Evolutionary conservation across 2,113 vertebrate species (phyloP).

Genomic region (Garra rufa): DNA sequence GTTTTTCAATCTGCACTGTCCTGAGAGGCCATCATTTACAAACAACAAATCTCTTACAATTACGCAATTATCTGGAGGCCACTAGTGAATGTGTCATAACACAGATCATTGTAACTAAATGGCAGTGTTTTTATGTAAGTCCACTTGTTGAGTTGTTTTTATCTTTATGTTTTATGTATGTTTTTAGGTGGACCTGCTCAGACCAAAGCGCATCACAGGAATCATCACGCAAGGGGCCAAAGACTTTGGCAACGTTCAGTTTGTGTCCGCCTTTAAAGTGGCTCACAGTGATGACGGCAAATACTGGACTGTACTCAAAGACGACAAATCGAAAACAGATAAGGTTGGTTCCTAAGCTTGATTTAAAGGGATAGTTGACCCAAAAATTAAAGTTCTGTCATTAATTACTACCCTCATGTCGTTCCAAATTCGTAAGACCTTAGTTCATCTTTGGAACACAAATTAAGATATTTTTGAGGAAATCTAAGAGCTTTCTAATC

Average conservation of each 20-base stretch:
- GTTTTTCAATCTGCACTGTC: background rate
- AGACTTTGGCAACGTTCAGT: slow-evolving; percentile 92
- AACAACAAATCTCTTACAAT: background rate
- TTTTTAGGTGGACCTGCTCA: slow-evolving; percentile 84
- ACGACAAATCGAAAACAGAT: slow-evolving; percentile 72
- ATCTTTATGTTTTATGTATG: background rate
- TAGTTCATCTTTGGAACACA: too few relatives aligned
- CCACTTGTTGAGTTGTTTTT: slow-evolving; percentile 11
- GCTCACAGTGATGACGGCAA: slow-evolving; percentile 83
- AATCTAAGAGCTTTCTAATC: too few relatives aligned
- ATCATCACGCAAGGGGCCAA: slow-evolving; percentile 95
- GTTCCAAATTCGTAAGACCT: too few relatives aligned
- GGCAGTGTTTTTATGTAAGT: background rate
- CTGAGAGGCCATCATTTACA: background rate
- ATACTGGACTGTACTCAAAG: slow-evolving; percentile 82
- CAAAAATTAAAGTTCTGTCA: too few relatives aligned
- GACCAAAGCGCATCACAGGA: slow-evolving; percentile 84
- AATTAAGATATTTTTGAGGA: too few relatives aligned
- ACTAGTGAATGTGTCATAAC: background rate
- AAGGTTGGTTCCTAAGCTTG: slow-evolving; percentile 75
- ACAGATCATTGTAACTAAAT: background rate
- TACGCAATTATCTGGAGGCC: background rate
- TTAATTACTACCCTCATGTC: too few relatives aligned
- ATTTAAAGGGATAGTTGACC: too few relatives aligned
- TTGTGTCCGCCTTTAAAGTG: slow-evolving; percentile 88